phyloP scores from a whole-genome alignment of 37 sponge, comb jelly and placozoan genomes.

The Haliclona indistincta region DNA sequence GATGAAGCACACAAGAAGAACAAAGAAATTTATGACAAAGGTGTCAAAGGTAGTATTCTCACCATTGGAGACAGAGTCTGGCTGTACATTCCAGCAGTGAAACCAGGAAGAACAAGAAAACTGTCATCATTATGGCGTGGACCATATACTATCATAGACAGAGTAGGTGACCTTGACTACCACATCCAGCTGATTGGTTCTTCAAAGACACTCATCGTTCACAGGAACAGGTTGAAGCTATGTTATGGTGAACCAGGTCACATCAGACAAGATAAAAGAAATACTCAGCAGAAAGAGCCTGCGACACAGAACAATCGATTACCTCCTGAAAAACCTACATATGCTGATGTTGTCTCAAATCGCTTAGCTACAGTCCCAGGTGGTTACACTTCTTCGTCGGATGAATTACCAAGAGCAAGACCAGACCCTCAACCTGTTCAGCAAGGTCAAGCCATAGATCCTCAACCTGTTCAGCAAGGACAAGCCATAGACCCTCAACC shows the following conservation, averaged over 20 bases:
- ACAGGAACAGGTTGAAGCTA: conserved; percentile 15
- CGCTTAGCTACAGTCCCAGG: too few relatives aligned
- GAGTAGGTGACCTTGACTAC: neutral
- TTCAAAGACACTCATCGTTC: conserved; percentile 10
- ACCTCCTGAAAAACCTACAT: neutral
- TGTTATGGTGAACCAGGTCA: conserved; percentile 4
- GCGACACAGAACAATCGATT: too few relatives aligned
- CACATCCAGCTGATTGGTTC: conserved; percentile 13
- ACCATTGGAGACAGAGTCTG: conserved; percentile 12
- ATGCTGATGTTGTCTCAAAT: conserved; percentile 11
- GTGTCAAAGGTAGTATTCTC: neutral
- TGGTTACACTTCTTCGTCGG: too few relatives aligned
- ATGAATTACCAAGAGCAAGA: too few relatives aligned
- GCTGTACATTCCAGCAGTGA: conserved; percentile 25
- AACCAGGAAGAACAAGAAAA: conserved; percentile 19
- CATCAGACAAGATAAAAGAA: too few relatives aligned
- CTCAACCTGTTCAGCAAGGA: too few relatives aligned
- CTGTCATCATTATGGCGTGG: conserved; percentile 15
- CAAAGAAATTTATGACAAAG: conserved; percentile 10
- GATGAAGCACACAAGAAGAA: neutral
- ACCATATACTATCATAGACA: conserved; percentile 23
- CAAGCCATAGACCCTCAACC: too few relatives aligned
- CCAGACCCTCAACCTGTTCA: too few relatives aligned
- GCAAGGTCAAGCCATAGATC: too few relatives aligned
- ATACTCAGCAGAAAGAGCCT: neutral